phyloP scores from a whole-genome alignment of 2,888 invertebrate species.

The Pseudeuparius sepicola region DNA sequence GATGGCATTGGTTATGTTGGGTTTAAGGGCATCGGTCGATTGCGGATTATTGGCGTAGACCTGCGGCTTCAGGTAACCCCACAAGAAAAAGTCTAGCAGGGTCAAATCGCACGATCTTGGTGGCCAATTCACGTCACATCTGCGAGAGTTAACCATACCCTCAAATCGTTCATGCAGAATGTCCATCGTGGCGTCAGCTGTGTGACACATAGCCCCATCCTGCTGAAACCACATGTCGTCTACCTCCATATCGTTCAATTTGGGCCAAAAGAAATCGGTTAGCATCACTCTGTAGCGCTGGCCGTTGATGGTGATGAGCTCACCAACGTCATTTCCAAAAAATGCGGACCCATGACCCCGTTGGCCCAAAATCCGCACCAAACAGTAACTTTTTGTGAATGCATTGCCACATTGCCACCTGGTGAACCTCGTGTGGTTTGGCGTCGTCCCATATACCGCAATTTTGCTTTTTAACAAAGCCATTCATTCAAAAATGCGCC shows the following conservation, averaged over 20 bases:
- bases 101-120: too few relatives aligned
- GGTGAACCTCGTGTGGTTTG: slow-evolving; percentile 5
- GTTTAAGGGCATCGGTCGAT: too few relatives aligned
- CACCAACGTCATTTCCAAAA: slow-evolving; percentile 12
- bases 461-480: too few relatives aligned
- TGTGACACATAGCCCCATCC: slow-evolving; percentile 2
- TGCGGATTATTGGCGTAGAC: too few relatives aligned
- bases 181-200: too few relatives aligned
- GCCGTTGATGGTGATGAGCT: slow-evolving; percentile 9
- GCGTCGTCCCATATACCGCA: slow-evolving; percentile 1
- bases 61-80: too few relatives aligned
- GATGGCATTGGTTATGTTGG: too few relatives aligned
- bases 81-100: too few relatives aligned
- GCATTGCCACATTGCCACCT: slow-evolving; percentile 11
- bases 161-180: too few relatives aligned
- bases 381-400: slow-evolving; percentile 16
- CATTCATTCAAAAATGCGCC: slow-evolving; percentile 2
- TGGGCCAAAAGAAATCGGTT: slow-evolving; percentile 2
- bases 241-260: too few relatives aligned
- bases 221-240: background rate
- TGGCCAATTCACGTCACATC: too few relatives aligned
- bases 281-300: slow-evolving; percentile 1
- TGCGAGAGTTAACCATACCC: too few relatives aligned
- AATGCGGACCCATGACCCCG: slow-evolving; percentile 14
- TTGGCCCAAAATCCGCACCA: slow-evolving; percentile 16